Conservation (phyloP, 2,113 vertebrate species). For the Scomber scombrus region DNA sequence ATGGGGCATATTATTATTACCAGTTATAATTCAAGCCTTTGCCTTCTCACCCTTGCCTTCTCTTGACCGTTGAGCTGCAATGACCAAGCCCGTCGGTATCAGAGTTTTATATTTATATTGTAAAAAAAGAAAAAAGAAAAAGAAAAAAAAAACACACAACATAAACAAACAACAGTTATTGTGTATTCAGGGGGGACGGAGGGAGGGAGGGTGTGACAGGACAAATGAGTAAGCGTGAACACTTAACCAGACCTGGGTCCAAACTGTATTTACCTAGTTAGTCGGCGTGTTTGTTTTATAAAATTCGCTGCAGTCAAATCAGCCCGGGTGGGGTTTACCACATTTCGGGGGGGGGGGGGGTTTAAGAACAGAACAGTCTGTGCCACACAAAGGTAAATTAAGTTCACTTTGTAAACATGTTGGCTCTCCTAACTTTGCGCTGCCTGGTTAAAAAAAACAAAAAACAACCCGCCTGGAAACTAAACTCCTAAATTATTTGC, state of each 20-base stretch:
- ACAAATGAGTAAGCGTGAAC: background rate
- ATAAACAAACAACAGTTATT: slow-evolving; percentile 5
- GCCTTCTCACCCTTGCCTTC: slow-evolving; percentile 77
- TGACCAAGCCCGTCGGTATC: slow-evolving; percentile 37
- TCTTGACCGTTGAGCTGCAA: slow-evolving; percentile 62
- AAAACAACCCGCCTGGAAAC: background rate
- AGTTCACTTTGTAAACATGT: background rate
- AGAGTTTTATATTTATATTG: slow-evolving; percentile 73
- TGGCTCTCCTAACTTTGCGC: background rate
- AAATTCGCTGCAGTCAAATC: background rate
- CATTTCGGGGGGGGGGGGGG: no score
- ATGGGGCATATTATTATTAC: slow-evolving; percentile 68
- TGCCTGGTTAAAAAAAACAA: no score
- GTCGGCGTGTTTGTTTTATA: slow-evolving; percentile 40
- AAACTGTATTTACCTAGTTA: background rate
- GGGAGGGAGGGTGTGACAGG: slow-evolving; percentile 11
- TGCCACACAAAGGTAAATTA: background rate
- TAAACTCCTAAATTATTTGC: background rate
- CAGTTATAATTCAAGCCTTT: slow-evolving; percentile 65
- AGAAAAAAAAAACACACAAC: background rate
- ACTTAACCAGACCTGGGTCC: slow-evolving; percentile 24
- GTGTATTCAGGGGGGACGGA: slow-evolving; percentile 44
- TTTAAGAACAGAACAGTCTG: background rate
- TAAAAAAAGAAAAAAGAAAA: background rate
- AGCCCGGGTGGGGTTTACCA: slow-evolving; percentile 17